Evolutionary conservation across 92 coral and sea anemone genomes (phyloP).

Genomic region (Phymanthus crucifer): DNA sequence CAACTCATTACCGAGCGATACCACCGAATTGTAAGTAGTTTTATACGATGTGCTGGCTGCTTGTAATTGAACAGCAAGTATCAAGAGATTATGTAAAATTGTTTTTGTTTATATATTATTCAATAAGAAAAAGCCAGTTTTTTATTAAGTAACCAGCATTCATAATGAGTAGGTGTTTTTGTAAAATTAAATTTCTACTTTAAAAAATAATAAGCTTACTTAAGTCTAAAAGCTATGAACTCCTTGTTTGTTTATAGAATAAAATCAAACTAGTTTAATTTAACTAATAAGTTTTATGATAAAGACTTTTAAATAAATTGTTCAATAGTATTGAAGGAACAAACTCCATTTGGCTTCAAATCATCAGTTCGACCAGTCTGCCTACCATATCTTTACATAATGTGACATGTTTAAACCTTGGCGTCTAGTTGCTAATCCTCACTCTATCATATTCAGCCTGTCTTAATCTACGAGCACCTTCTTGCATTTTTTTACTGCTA

Average conservation of each 20-base stretch:
- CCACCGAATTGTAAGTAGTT: slow-evolving; percentile 42
- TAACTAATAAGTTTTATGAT: too few species aligned
- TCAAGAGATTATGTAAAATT: slow-evolving; percentile 12
- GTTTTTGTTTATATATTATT: slow-evolving; percentile 16
- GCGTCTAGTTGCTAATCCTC: slow-evolving; percentile 6
- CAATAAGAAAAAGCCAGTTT: not conserved
- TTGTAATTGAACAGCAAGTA: slow-evolving; percentile 13
- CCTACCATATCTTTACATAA: not conserved
- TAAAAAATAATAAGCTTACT: not conserved
- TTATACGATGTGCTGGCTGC: not conserved
- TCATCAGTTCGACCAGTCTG: too few species aligned
- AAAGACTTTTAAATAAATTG: too few species aligned
- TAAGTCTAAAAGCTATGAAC: not conserved
- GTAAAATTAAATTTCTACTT: not conserved
- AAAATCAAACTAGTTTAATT: not conserved
- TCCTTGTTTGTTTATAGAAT: not conserved
- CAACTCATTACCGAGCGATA: slow-evolving; percentile 24
- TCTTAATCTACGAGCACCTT: slow-evolving; percentile 3
- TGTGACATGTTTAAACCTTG: not conserved
- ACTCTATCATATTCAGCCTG: not conserved
- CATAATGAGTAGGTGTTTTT: not conserved
- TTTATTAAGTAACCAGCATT: not conserved
- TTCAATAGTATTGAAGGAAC: too few species aligned
- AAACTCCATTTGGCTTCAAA: too few species aligned
- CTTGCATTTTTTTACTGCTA: slow-evolving; percentile 4